phyloP scores from a whole-genome alignment of 2,888 invertebrate species.

The Gymnocheta viridis region DNA sequence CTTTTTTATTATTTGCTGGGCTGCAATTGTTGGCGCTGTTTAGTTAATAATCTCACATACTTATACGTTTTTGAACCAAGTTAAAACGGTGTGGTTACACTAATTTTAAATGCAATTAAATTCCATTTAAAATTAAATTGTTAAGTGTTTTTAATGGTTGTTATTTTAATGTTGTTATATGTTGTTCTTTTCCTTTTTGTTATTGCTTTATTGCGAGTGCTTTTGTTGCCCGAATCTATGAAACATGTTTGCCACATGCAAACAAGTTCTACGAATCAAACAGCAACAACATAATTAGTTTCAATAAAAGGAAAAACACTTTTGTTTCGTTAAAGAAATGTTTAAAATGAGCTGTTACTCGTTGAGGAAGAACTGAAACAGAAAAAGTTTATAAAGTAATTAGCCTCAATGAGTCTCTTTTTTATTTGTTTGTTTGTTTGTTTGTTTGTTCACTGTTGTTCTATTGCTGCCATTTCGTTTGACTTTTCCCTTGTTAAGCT shows the following conservation, averaged over 20 bases:
- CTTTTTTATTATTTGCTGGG: constrained; percentile 11
- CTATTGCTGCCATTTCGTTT: constrained; percentile 37
- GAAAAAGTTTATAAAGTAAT: constrained; percentile 68
- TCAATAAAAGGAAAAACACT: constrained; percentile 6
- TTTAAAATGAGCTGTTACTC: constrained; percentile 31
- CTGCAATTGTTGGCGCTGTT: constrained; percentile 69
- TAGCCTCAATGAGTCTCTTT: constrained; percentile 61
- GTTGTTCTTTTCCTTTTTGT: constrained; percentile 16
- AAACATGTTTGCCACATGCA: constrained; percentile 70
- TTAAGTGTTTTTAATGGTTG: constrained; percentile 70
- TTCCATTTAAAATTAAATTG: constrained; percentile 69
- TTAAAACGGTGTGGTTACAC: constrained; percentile 63
- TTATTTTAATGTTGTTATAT: constrained; percentile 56
- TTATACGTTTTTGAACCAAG: constrained; percentile 31
- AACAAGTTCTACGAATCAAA: constrained; percentile 62
- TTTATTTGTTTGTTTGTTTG: constrained; percentile 29
- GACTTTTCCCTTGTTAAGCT: constrained; percentile 57
- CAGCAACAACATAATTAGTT: constrained; percentile 25
- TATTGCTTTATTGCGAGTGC: constrained; percentile 10
- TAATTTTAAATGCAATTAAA: constrained; percentile 68
- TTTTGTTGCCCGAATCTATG: constrained; percentile 47
- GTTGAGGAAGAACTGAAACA: constrained; percentile 30
- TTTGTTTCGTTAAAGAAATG: constrained; percentile 23
- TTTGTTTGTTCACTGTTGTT: constrained; percentile 7
- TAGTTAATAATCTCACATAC: constrained; percentile 15